Percentiles rank a stretch among this genome's conserved stretches.
These are phyloP conservation scores for Synanthedon tipuliformis DNA, from an alignment of 2,888 invertebrate genomes.

Conservation along the genomic window DNA sequence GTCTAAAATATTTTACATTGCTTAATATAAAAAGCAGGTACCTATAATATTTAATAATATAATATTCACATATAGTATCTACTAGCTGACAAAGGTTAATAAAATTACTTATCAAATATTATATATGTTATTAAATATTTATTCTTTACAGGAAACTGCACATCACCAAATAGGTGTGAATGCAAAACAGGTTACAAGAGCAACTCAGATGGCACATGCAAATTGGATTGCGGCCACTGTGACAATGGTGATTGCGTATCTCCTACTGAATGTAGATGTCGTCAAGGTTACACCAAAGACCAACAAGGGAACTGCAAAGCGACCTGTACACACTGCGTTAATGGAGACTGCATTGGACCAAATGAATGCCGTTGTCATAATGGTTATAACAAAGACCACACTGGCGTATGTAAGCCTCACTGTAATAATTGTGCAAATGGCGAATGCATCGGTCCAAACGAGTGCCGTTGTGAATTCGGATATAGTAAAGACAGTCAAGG, in stretches of 20 bases:
- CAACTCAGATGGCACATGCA: conserved; percentile 49
- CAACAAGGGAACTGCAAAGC: conserved; percentile 17
- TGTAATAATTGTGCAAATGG: conserved; percentile 35
- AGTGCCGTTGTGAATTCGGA: conserved; percentile 40
- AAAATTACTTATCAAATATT: too few species aligned
- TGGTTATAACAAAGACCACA: conserved; percentile 13
- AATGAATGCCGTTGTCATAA: conserved; percentile 60
- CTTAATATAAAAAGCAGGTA: too few species aligned
- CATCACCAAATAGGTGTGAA: conserved; percentile 66
- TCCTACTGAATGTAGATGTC: conserved; percentile 64
- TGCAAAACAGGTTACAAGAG: conserved; percentile 65
- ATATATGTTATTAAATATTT: neutral
- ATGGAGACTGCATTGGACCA: conserved; percentile 60
- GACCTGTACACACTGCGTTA: conserved; percentile 30
- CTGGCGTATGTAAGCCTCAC: conserved; percentile 21
- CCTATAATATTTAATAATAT: too few species aligned
- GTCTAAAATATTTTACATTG: too few species aligned
- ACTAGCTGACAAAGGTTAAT: too few species aligned
- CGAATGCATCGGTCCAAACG: conserved; percentile 52
- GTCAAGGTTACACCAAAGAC: conserved; percentile 17
- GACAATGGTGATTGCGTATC: conserved; percentile 57
- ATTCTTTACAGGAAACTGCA: conserved; percentile 59
- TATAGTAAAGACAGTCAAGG: conserved; percentile 24
- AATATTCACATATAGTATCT: too few species aligned
- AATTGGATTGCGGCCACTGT: conserved; percentile 43